phyloP scores from a whole-genome alignment of 2,113 vertebrate species.

The Albula glossodonta region DNA sequence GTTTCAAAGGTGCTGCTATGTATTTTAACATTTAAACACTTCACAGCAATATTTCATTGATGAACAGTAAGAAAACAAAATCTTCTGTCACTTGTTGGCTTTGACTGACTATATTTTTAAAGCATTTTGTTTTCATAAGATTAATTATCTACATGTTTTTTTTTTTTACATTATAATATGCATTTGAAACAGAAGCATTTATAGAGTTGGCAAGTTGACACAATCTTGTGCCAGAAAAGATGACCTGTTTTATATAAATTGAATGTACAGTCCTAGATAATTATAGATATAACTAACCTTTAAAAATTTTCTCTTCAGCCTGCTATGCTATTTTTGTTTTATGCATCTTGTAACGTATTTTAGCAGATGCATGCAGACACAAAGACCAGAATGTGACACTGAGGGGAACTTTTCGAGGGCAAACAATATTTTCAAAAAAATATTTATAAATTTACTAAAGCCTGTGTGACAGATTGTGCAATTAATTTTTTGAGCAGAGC shows the following conservation, averaged over 20 bases:
- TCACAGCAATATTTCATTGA: background rate
- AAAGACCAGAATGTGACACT: background rate
- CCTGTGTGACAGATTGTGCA: conserved; percentile 50
- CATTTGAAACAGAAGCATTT: no score
- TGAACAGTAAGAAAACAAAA: background rate
- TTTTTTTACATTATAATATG: no score
- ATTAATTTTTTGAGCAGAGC: conserved; percentile 63
- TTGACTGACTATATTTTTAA: background rate
- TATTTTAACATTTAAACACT: background rate
- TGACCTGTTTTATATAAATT: no score
- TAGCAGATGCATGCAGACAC: background rate
- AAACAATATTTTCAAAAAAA: conserved; percentile 17
- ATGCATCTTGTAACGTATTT: background rate
- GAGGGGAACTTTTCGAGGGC: background rate
- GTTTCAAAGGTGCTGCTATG: background rate
- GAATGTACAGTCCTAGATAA: no score
- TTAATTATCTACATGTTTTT: no score
- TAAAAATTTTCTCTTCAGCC: background rate
- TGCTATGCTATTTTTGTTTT: background rate
- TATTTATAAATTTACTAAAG: conserved; percentile 53
- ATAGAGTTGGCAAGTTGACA: no score
- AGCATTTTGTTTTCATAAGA: background rate
- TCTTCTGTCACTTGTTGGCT: background rate
- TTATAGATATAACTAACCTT: background rate
- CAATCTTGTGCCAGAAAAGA: no score